Base-by-base conservation (phyloP, 1,140 invertebrate genomes). In the Monochamus saltuarius region DNA sequence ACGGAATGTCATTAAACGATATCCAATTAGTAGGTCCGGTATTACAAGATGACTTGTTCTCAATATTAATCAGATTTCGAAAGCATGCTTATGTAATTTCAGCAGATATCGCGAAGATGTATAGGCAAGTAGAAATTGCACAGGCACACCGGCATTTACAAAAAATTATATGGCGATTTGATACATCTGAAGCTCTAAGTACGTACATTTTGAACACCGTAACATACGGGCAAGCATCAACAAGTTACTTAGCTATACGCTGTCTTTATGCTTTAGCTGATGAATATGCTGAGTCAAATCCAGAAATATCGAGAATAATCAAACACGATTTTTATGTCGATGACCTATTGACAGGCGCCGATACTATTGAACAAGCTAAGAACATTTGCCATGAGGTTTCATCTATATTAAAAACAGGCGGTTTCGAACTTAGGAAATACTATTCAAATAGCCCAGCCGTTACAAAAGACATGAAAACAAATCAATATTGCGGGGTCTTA, bases 91-190 rank as follows among this genome's bases (percentile, higher is more conserved):
- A 74, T 40, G 74, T 73, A 13, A 57, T 82, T 16, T 60, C 66
- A 13, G 73, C 71, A 7, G 79, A 81, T 59, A 70, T 80, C 4
- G 62, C 62, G 13, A 75, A 78, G 57, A 79, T 78, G 70, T 81
- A 76, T 45, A 55, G 75, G 1, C 65, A 29, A 29, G 22, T 29
- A 79, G 7, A 61, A 70, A 34, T 56, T 72, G 7, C 59, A 78
- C 17, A 47, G 78, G 19, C 49, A 77, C 13, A 37, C 66, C 16
- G 29, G 8, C 22, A 62, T 13, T 69, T 57, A 16, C 64, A 67
- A 47, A 22, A 37, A 34, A 67, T 70, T 19, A 11, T 67, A 6
- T 29, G 22, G 22, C 22, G 22, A 29, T 29, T 29, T 6, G 2
- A 29, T 6, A 13, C 61, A 17, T 42, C 59, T 7, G 38, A 67